These are phyloP conservation scores for Druon quercuslanigerum DNA, from an alignment of 1,140 invertebrate species.

Conservation along the genomic window DNA sequence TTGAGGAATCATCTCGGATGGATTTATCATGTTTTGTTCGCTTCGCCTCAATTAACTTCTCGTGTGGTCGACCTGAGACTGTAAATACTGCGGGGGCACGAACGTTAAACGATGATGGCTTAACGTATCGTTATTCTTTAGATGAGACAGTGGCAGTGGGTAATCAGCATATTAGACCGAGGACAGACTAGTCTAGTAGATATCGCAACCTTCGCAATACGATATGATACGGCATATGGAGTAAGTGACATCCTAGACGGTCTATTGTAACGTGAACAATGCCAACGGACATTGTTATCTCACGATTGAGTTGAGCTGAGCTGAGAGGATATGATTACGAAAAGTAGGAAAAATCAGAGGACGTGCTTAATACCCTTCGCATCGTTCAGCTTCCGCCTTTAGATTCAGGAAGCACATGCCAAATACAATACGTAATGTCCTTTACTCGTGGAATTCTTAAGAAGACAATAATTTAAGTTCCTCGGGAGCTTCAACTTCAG, in stretches of 20 bases:
- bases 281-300: conserved; percentile 11
- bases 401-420: background rate
- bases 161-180: conserved; percentile 52
- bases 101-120: background rate
- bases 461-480: too few relatives aligned
- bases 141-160: conserved; percentile 30
- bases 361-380: background rate
- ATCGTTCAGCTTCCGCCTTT: conserved; percentile 8
- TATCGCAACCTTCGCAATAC: conserved; percentile 44
- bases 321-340: conserved; percentile 9
- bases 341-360: conserved; percentile 14
- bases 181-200: conserved; percentile 37
- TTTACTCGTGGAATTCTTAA: too few relatives aligned
- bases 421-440: background rate
- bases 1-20: too few relatives aligned
- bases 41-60: background rate
- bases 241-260: conserved; percentile 39
- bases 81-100: conserved; percentile 28
- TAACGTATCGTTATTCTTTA: conserved; percentile 17
- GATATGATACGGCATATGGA: conserved; percentile 9
- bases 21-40: too few relatives aligned
- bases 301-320: background rate
- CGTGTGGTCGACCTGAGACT: conserved; percentile 20
- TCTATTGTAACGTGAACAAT: conserved; percentile 5
- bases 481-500: too few relatives aligned